A percentile compares a stretch with the other conserved stretches of the same genome.
Evolutionary conservation across 2,888 invertebrate species (phyloP).

Genomic region (Cyclophora albipunctata): DNA sequence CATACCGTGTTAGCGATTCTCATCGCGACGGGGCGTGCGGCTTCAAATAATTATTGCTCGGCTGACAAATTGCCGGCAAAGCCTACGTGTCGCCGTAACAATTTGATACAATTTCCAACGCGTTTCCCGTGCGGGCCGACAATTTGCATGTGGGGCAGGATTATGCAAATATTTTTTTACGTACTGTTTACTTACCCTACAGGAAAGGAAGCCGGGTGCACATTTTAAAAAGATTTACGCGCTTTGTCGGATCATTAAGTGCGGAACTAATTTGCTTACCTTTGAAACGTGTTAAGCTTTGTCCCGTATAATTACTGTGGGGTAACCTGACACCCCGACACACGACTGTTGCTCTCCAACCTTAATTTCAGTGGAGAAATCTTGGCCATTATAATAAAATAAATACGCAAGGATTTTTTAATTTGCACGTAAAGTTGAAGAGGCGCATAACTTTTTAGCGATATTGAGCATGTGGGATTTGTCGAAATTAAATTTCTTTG

Average conservation of each 20-base stretch:
- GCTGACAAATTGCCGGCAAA: conserved; percentile 71
- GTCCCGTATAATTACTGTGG: conserved; percentile 65
- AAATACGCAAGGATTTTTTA: conserved; percentile 29
- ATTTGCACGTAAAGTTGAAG: conserved; percentile 43
- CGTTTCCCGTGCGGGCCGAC: conserved; percentile 57
- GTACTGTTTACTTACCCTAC: conserved; percentile 54
- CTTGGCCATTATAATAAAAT: conserved; percentile 14
- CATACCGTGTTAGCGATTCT: conserved; percentile 40
- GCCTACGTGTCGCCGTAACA: conserved; percentile 64
- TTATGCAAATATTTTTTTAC: conserved; percentile 73
- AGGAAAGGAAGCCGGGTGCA: conserved; percentile 64
- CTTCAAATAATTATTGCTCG: conserved; percentile 67
- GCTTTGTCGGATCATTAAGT: conserved; percentile 75
- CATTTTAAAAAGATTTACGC: conserved; percentile 75
- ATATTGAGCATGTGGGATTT: conserved; percentile 74
- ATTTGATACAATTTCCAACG: conserved; percentile 74
- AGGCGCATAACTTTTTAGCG: conserved; percentile 56
- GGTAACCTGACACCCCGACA: conserved; percentile 66
- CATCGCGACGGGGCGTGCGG: conserved; percentile 36
- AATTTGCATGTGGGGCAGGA: conserved; percentile 67
- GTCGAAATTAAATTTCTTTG: conserved; percentile 74
- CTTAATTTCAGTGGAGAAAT: too few species aligned
- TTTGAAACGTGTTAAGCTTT: conserved; percentile 73
- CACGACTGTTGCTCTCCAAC: too few species aligned
- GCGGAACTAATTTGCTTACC: conserved; percentile 75